Evolutionary conservation across 2,113 vertebrate genomes (phyloP).

Genomic region (Scomber scombrus): DNA sequence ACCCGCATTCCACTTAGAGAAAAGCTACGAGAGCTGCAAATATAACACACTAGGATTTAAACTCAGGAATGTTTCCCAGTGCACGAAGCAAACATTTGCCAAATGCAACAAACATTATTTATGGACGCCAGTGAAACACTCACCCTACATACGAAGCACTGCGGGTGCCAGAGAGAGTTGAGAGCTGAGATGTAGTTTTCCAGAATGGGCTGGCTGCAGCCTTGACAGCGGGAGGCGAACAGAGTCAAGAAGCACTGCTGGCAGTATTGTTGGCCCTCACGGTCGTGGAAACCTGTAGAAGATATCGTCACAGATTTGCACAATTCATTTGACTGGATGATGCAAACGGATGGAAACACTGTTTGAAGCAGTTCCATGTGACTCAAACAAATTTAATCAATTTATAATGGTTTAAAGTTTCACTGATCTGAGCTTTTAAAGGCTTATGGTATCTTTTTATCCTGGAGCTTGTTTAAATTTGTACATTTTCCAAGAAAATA

Average conservation of each 20-base stretch:
- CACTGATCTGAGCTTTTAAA: slow-evolving; percentile 7
- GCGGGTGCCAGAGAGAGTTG: slow-evolving; percentile 92
- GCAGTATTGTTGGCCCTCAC: slow-evolving; percentile 92
- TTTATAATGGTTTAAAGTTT: background rate
- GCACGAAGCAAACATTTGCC: background rate
- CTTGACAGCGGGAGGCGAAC: slow-evolving; percentile 91
- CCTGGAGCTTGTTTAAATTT: slow-evolving; percentile 3
- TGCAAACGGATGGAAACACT: background rate
- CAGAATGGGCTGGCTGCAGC: slow-evolving; percentile 91
- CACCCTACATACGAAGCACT: slow-evolving; percentile 90
- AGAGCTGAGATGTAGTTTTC: slow-evolving; percentile 96
- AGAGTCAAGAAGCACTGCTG: slow-evolving; percentile 92
- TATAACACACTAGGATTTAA: background rate
- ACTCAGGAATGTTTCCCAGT: background rate
- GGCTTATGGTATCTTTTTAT: background rate
- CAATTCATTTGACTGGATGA: slow-evolving; percentile 12
- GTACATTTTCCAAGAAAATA: slow-evolving; percentile 12
- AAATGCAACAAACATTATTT: background rate
- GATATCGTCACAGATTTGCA: slow-evolving; percentile 16
- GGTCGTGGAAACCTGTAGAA: slow-evolving; percentile 91
- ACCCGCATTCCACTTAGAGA: background rate
- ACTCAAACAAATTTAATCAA: background rate
- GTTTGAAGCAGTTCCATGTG: slow-evolving; percentile 6
- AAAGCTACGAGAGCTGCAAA: background rate
- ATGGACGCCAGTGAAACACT: slow-evolving; percentile 50